These are phyloP conservation scores for Psilopsiagon aurifrons DNA, from an alignment of 2,113 vertebrate genomes.

Conservation along the genomic window DNA sequence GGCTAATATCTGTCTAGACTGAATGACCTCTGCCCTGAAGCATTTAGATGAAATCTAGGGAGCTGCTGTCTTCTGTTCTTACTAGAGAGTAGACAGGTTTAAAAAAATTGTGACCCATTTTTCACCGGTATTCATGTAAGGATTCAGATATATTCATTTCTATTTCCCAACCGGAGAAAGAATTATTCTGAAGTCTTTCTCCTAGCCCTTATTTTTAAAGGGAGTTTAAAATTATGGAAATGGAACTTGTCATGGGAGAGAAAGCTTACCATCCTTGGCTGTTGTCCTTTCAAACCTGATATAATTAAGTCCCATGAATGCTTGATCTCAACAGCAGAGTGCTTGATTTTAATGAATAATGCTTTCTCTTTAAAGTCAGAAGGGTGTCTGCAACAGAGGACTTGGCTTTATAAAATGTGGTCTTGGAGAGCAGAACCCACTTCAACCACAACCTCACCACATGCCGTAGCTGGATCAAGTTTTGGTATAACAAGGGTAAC, in stretches of 20 bases:
- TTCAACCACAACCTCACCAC: background rate
- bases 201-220: background rate
- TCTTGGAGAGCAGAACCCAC: background rate
- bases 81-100: background rate
- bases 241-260: background rate
- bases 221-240: background rate
- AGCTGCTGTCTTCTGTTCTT: background rate
- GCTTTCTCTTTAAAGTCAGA: constrained; percentile 5
- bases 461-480: background rate
- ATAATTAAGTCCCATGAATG: constrained; percentile 28
- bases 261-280: background rate
- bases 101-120: background rate
- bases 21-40: background rate
- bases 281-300: constrained; percentile 8
- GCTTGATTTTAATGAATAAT: background rate
- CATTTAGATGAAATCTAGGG: background rate
- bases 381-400: background rate
- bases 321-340: background rate
- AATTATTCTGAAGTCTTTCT: background rate
- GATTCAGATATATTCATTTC: background rate
- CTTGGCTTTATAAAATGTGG: background rate
- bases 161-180: background rate
- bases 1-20: background rate
- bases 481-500: background rate
- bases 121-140: background rate